Percentiles rank a stretch among this genome's conserved stretches.
Conservation (phyloP, 1,140 invertebrate genomes). For the Drosophila gunungcola region DNA sequence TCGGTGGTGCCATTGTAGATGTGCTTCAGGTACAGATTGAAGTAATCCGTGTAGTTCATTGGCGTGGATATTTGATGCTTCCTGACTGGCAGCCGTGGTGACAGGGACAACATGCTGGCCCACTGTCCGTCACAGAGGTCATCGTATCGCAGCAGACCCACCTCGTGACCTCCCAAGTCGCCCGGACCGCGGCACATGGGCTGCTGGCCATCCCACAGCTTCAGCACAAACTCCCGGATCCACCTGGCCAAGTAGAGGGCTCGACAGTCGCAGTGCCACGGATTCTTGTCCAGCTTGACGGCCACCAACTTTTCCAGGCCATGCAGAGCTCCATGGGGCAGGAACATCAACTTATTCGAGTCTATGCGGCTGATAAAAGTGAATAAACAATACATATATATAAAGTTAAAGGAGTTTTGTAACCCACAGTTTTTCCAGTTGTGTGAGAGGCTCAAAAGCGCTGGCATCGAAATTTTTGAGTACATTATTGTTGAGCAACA, state of each 20-base stretch:
- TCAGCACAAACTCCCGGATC: conserved; percentile 88
- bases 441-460: conserved; percentile 85
- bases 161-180: conserved; percentile 84
- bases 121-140: conserved; percentile 93
- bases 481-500: conserved; percentile 88
- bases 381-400: not conserved
- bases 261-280: conserved; percentile 94
- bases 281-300: conserved; percentile 92
- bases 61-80: conserved; percentile 78
- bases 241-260: conserved; percentile 90
- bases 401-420: not conserved
- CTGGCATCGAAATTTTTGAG: conserved; percentile 85
- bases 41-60: conserved; percentile 83
- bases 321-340: conserved; percentile 90
- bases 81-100: conserved; percentile 87
- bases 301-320: conserved; percentile 88
- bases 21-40: conserved; percentile 81
- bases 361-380: conserved; percentile 88
- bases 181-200: conserved; percentile 91
- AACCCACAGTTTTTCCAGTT: conserved; percentile 86
- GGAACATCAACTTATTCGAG: conserved; percentile 90
- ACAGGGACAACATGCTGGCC: conserved; percentile 92
- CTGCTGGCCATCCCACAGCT: conserved; percentile 89
- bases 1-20: conserved; percentile 77
- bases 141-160: conserved; percentile 89